Base-by-base conservation (phyloP, 2,888 invertebrate genomes). In the Aphidius colemani region DNA sequence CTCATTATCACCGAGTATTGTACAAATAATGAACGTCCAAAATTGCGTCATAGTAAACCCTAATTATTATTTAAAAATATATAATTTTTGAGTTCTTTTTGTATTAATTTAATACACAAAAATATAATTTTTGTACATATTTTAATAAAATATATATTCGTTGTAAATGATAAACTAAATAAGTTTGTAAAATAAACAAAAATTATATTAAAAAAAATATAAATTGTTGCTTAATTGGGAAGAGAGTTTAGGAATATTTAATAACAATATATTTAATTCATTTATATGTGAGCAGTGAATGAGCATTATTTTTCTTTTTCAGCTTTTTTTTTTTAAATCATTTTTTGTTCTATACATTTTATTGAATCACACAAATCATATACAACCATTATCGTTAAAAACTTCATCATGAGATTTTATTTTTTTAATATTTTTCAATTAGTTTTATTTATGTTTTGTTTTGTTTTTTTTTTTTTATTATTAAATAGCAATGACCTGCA, bases 1-100 rank as follows among this genome's bases (percentile, higher is more conserved):
- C 87, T 96, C 72, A 92, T 97, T 70, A 92, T 93, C 84, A 94
- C 92, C 74, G 95, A 95, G 80, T 95, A 94, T 81, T 94, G 93
- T 80, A 89, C 89, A 71, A 88, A 85, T 59, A 88, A 88, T 69
- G 88, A 89, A 74, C 88, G 87, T 76, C 87, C 89, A 74, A 86
- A 88, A 77, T 86, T 88, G 80, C 86, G 91, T 71, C 90, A 91
- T 80, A 89, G 88, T 77, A 90, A 90, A 83, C 87, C 89, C 74
- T 89, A 85, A 87, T 63, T 60, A 53, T 39, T 65, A 66, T 40
- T 41, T 43, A 41, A 53, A 43, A 53, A 40, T 53, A 18, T 18
- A 18, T 18, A 18, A 1, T 18, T 43, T 40, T 7, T 53, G 5
- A 30, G 5, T 30, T 30, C 3, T 30, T 30, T 30, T 5, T 30